Evolutionary conservation across 2,113 vertebrate species (phyloP).

Genomic region (Caranx ignobilis): DNA sequence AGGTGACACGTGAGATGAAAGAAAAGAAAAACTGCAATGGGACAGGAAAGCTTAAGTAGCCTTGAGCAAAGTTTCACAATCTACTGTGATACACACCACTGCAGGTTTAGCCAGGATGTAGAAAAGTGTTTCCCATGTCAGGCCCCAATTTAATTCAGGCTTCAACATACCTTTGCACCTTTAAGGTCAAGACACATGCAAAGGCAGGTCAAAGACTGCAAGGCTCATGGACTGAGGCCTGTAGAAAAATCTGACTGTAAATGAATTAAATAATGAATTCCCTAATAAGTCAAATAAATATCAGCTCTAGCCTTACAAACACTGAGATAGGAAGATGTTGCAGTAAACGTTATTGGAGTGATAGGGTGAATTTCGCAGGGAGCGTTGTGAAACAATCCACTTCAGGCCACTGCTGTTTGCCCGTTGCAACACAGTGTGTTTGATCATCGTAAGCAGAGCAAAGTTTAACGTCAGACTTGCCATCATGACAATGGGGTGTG

Average conservation of each 20-base stretch:
- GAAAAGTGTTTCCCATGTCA: neutral
- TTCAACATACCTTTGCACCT: neutral
- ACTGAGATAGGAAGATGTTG: neutral
- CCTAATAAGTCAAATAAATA: neutral
- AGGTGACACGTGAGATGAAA: no score
- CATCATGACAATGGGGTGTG: neutral
- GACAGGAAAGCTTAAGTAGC: neutral
- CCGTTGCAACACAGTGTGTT: constrained; percentile 73
- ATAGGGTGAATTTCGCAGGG: neutral
- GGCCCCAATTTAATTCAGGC: neutral
- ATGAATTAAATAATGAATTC: neutral
- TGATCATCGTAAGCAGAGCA: constrained; percentile 64
- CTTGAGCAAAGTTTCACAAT: neutral
- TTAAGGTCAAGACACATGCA: neutral
- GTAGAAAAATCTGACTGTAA: neutral
- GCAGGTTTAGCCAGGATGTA: neutral
- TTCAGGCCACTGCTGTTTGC: constrained; percentile 59
- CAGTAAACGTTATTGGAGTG: neutral
- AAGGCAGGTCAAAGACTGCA: constrained; percentile 17
- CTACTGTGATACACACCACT: neutral
- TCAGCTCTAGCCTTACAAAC: neutral
- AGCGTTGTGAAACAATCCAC: constrained; percentile 56
- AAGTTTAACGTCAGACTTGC: constrained; percentile 65
- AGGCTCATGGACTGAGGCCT: neutral
- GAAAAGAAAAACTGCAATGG: neutral